A percentile compares a stretch with the other conserved stretches of the same genome.
These are phyloP conservation scores for Halichoerus grypus DNA, from an alignment of 2,113 vertebrate species.

Conservation along the genomic window DNA sequence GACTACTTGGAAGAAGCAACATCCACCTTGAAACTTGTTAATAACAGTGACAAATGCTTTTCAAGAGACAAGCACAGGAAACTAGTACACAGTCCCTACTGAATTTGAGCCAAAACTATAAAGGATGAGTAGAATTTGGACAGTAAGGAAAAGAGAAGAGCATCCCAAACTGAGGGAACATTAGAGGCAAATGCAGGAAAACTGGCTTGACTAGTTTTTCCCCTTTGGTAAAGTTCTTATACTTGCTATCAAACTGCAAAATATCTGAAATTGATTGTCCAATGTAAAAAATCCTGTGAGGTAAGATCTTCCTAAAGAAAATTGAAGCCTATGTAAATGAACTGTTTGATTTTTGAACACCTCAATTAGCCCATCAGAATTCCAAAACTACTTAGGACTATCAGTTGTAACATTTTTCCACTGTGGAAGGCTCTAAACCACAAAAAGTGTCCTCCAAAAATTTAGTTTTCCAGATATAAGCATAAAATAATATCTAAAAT, in stretches of 20 bases:
- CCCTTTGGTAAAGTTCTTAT: background rate
- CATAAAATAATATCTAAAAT: background rate
- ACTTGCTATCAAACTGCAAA: background rate
- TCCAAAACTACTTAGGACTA: constrained; percentile 19
- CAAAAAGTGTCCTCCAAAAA: background rate
- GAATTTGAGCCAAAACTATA: background rate
- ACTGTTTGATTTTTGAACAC: constrained; percentile 36
- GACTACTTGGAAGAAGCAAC: background rate
- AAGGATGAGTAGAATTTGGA: background rate
- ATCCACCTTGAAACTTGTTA: background rate
- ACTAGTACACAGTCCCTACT: background rate
- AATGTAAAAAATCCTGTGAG: background rate
- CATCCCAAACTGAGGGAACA: background rate
- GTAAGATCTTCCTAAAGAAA: background rate
- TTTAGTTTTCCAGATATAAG: background rate
- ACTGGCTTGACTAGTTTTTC: background rate
- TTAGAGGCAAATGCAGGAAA: background rate
- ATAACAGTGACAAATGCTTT: background rate
- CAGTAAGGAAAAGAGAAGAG: background rate
- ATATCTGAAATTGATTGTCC: background rate
- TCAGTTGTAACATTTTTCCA: background rate
- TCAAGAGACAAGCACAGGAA: background rate
- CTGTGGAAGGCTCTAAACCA: background rate
- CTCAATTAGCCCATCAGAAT: constrained; percentile 1
- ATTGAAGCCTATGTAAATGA: background rate